Percentiles rank a stretch among this genome's conserved stretches.
phyloP scores from a whole-genome alignment of 2,888 invertebrate genomes.

The Emesis russula region DNA sequence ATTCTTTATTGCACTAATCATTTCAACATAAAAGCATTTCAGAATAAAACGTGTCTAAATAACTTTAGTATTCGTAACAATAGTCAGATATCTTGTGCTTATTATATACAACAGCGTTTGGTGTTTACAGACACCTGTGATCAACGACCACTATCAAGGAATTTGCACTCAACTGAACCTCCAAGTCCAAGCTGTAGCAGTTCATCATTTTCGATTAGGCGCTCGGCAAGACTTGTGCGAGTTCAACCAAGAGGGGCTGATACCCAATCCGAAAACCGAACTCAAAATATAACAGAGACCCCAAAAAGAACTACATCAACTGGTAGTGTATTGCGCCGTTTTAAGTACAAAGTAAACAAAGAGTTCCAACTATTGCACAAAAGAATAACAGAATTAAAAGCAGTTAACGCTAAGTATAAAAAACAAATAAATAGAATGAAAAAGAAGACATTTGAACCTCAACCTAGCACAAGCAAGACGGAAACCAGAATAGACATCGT shows the following conservation, averaged over 20 bases:
- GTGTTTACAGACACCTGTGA: neutral
- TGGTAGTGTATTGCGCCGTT: neutral
- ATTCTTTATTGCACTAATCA: too few relatives aligned
- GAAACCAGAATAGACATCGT: neutral
- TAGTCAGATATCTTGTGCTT: too few relatives aligned
- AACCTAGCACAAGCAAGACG: slow-evolving; percentile 1
- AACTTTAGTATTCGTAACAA: too few relatives aligned
- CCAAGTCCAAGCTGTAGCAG: neutral
- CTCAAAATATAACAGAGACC: neutral
- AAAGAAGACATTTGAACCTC: neutral
- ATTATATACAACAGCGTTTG: neutral
- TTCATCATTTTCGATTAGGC: slow-evolving; percentile 1
- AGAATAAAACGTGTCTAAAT: too few relatives aligned
- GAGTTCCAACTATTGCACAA: slow-evolving; percentile 4
- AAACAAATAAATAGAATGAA: neutral
- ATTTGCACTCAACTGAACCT: neutral
- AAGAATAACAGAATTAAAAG: slow-evolving; percentile 5
- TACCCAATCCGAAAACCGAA: too few relatives aligned
- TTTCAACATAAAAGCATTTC: too few relatives aligned
- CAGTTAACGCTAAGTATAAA: neutral
- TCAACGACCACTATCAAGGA: neutral
- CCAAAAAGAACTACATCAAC: neutral
- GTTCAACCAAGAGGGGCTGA: too few relatives aligned
- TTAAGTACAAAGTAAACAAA: slow-evolving; percentile 4
- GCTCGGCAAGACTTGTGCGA: neutral